A percentile compares a stretch with the other conserved stretches of the same genome.
These are phyloP conservation scores for Scaptomyza caliginosa DNA, from an alignment of 2,888 invertebrate genomes.

Conservation along the genomic window DNA sequence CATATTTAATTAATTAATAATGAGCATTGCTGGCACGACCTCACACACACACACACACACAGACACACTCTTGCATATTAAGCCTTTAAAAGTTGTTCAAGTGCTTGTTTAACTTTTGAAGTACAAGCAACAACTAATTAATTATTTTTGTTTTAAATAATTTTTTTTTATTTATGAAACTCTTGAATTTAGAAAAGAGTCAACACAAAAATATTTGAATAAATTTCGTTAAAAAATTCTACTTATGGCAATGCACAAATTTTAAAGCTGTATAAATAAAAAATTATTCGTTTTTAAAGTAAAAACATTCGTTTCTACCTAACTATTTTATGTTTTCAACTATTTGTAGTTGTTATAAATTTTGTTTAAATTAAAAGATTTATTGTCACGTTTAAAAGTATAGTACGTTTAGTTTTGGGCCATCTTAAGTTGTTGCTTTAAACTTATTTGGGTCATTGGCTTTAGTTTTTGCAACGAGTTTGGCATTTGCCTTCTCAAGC, in stretches of 20 bases:
- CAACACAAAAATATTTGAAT: background rate
- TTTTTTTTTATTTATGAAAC: background rate
- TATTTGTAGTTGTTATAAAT: no score
- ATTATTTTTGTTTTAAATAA: conserved; percentile 12
- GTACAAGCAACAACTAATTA: conserved; percentile 57
- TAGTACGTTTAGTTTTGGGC: no score
- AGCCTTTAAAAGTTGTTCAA: conserved; percentile 54
- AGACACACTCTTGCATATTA: background rate
- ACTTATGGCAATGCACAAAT: background rate
- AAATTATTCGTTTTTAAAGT: no score
- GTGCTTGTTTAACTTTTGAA: conserved; percentile 54
- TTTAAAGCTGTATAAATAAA: no score
- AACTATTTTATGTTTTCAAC: no score
- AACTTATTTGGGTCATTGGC: conserved; percentile 27
- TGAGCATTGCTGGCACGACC: conserved; percentile 14
- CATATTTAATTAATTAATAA: conserved; percentile 62
- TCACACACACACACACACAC: background rate
- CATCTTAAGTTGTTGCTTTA: conserved; percentile 1
- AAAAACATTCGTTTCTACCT: no score
- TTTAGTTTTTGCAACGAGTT: conserved; percentile 7
- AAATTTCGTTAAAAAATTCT: background rate
- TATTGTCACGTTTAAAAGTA: no score
- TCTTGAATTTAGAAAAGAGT: background rate
- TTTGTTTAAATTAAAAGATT: no score
- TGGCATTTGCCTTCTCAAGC: conserved; percentile 12